Base-by-base conservation (phyloP, 2,113 vertebrate genomes). In the Hiodon tergisus region DNA sequence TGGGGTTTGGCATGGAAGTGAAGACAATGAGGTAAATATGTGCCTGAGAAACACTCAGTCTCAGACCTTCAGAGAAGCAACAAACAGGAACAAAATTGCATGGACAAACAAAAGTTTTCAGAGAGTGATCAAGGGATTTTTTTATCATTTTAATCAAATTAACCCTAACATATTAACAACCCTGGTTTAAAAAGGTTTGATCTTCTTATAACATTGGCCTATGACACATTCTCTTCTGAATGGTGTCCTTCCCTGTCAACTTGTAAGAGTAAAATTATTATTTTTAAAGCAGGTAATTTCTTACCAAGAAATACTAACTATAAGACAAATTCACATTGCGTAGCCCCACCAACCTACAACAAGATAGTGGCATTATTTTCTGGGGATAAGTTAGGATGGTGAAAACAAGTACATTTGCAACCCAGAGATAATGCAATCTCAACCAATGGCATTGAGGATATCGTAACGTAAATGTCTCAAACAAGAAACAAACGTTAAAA, bases 371-470 rank as follows among this genome's bases (percentile, higher is more conserved):
- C 75, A 78, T 79, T 85, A 87, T 83, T 84, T 83, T 83, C 75
- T 78, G 60, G 75, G 83, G 83, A 85, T 83, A 83, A 83, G 82
- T 82, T 80, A 78, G 81, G 68, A 80, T 79, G 80, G 78, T 74
- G 73, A 66, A 55, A 65, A 58, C 52, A 57, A 59, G 80, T 74
- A 83, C 82, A 84, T 87, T 85, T 74, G 17, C 81, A 82, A 74
- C 53, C 71, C 80, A 82, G 78, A 67, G 81, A 76, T 86, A 86
- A 87, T 87, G 86, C 71, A 78, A 84, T 79, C 78, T 73, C 77
- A 78, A 83, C 62, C 71, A 72, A 72, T 76, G 67, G 76, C 77
- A 73, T 78, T 76, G 58, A 80, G 69, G 76, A 83, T 86, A 78
- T 76, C 74, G 73, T 51, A 66, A 67, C 81, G 81, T 80, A 75